Percentiles rank a stretch among this genome's conserved stretches.
These are phyloP conservation scores for Drosophila dunni DNA, from an alignment of 1,140 invertebrate species.

Conservation along the genomic window DNA sequence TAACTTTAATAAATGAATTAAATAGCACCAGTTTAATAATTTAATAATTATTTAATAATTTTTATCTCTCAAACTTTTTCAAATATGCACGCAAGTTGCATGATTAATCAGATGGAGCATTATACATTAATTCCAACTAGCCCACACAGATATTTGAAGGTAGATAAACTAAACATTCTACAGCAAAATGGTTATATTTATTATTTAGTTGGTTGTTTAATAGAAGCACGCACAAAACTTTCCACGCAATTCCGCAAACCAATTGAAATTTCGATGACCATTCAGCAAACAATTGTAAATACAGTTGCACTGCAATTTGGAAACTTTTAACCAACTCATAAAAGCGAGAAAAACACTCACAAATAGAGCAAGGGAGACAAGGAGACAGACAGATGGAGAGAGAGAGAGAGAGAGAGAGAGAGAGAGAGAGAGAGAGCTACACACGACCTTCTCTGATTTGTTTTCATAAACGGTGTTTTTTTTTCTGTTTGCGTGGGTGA, in stretches of 20 bases:
- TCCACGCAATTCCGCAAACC: slow-evolving; percentile 58
- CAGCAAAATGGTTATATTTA: slow-evolving; percentile 30
- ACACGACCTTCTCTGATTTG: slow-evolving; percentile 51
- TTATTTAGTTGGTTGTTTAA: slow-evolving; percentile 34
- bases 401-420: too few species aligned
- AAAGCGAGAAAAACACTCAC: slow-evolving; percentile 33
- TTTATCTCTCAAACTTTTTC: too few species aligned
- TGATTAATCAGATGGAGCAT: too few species aligned
- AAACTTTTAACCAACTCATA: slow-evolving; percentile 32
- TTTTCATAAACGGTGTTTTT: slow-evolving; percentile 25
- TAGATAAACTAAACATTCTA: slow-evolving; percentile 1
- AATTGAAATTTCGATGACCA: slow-evolving; percentile 71
- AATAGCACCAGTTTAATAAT: too few species aligned
- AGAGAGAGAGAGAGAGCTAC: not conserved
- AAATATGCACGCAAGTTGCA: too few species aligned
- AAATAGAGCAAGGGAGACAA: not conserved
- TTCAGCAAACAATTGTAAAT: slow-evolving; percentile 46
- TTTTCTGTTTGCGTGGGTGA: slow-evolving; percentile 27
- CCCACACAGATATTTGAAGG: not conserved
- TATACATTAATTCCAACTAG: not conserved
- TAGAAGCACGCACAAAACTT: slow-evolving; percentile 49
- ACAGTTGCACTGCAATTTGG: slow-evolving; percentile 49
- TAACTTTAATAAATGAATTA: too few species aligned
- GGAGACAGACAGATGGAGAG: not conserved
- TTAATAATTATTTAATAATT: too few species aligned